Evolutionary conservation across 1,140 invertebrate species (phyloP).

Genomic region (Steinernema khuongi): DNA sequence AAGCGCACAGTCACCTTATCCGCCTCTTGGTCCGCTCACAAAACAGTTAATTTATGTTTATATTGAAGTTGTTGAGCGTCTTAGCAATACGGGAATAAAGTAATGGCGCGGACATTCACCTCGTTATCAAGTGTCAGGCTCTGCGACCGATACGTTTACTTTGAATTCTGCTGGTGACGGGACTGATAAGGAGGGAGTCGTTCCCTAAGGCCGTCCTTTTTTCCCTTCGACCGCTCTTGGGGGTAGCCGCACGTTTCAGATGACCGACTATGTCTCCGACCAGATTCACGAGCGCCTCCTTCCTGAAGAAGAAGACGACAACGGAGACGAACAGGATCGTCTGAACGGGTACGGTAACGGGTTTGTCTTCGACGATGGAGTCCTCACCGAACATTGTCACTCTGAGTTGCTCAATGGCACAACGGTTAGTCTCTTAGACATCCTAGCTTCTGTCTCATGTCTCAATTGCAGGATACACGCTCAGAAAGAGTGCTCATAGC

Average conservation of each 20-base stretch:
- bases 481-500: constrained; percentile 48
- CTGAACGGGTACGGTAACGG: not conserved
- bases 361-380: not conserved
- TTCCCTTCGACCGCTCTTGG: not conserved
- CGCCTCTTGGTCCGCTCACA: not conserved
- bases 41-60: not conserved
- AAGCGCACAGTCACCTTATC: not conserved
- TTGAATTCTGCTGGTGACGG: not conserved
- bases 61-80: too few species aligned
- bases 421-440: not conserved
- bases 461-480: constrained; percentile 57
- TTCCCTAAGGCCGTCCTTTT: not conserved
- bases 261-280: not conserved
- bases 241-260: not conserved
- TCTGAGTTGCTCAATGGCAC: not conserved
- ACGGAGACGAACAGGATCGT: not conserved
- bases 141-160: not conserved
- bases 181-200: not conserved
- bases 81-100: too few species aligned
- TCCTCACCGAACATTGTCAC: not conserved
- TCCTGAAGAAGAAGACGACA: not conserved
- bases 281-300: not conserved
- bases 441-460: not conserved
- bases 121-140: too few species aligned
- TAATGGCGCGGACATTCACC: too few species aligned